A percentile compares a stretch with the other conserved stretches of the same genome.
phyloP scores from a whole-genome alignment of 2,113 vertebrate species.

The Dipodomys merriami region DNA sequence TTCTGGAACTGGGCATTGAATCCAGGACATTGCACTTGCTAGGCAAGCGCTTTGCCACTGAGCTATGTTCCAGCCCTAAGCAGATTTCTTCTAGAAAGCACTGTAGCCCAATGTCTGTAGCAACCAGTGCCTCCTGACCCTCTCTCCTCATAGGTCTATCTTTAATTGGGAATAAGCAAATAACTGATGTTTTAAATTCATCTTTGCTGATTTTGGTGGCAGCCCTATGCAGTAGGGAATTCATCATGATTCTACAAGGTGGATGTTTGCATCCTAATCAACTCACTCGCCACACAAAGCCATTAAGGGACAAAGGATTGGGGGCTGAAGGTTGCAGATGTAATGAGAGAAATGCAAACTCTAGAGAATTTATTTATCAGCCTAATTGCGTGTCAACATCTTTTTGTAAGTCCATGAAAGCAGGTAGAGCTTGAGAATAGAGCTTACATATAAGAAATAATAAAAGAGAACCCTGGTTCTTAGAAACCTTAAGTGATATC shows the following conservation, averaged over 20 bases:
- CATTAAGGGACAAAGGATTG: no score
- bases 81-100: background rate
- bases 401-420: background rate
- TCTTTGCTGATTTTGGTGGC: background rate
- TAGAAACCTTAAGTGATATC: no score
- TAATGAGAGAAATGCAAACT: background rate
- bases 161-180: background rate
- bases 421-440: background rate
- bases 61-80: no score
- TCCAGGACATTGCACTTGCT: no score
- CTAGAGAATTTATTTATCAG: background rate
- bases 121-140: no score
- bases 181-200: background rate
- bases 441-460: background rate
- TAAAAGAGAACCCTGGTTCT: rapidly evolving
- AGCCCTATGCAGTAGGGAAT: rapidly evolving
- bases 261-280: no score
- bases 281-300: background rate
- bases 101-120: no score
- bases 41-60: no score
- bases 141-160: background rate
- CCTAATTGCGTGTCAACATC: background rate
- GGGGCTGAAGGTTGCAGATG: background rate
- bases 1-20: no score
- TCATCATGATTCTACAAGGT: rapidly evolving